These are phyloP conservation scores for Synergus laeviventris DNA, from an alignment of 2,888 invertebrate genomes.

Conservation along the genomic window DNA sequence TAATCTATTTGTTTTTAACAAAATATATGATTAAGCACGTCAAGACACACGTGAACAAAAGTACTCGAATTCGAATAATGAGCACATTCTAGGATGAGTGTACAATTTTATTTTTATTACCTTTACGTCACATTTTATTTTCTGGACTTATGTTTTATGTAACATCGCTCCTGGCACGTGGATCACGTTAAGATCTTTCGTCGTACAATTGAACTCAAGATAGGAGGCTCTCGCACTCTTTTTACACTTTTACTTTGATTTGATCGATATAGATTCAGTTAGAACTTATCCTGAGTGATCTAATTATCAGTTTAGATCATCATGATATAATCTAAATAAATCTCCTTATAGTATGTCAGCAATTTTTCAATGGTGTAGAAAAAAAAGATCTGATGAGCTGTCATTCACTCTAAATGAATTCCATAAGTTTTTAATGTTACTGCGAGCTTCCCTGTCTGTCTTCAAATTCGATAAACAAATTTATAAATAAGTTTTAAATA, in stretches of 20 bases:
- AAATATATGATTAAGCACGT: no score
- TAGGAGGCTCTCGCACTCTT: background rate
- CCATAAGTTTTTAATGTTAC: no score
- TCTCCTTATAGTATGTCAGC: background rate
- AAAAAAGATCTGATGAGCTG: background rate
- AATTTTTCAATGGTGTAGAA: background rate
- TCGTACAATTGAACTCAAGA: background rate
- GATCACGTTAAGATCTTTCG: background rate
- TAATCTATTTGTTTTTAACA: no score
- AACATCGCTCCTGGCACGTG: background rate
- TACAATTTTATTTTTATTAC: background rate
- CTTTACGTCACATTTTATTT: background rate
- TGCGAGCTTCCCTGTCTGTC: no score
- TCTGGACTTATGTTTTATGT: background rate
- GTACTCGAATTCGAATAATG: background rate
- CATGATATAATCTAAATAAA: background rate
- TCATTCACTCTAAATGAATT: background rate
- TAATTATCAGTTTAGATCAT: background rate
- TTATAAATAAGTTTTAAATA: no score
- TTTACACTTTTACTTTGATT: background rate
- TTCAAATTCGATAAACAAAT: no score
- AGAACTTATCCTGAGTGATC: conserved; percentile 7
- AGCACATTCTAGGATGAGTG: background rate
- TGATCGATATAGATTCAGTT: background rate
- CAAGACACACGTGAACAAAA: background rate